A percentile compares a stretch with the other conserved stretches of the same genome.
phyloP scores from a whole-genome alignment of 2,113 vertebrate genomes.

The Cairina moschata region DNA sequence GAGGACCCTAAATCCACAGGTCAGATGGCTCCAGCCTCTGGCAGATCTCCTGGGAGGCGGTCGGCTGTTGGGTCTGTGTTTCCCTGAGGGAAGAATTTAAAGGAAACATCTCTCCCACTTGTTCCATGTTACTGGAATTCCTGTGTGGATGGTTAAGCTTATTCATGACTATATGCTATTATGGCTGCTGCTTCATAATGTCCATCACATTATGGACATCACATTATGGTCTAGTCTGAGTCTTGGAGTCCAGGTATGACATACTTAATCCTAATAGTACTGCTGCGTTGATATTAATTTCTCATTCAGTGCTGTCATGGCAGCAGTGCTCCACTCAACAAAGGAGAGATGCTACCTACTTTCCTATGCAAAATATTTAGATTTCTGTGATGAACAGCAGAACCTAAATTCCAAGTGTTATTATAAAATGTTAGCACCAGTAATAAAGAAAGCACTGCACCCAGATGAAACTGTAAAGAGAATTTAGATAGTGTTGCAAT shows the following conservation, averaged over 20 bases:
- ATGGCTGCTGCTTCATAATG: background rate
- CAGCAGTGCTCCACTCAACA: background rate
- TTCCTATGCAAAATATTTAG: background rate
- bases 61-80: background rate
- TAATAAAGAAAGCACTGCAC: background rate
- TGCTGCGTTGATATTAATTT: background rate
- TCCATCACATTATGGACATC: too few relatives aligned
- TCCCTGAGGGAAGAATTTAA: background rate
- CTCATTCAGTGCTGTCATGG: background rate
- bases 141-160: background rate
- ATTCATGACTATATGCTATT: background rate
- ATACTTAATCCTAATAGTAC: background rate
- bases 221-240: background rate
- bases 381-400: background rate
- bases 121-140: background rate
- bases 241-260: background rate
- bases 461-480: constrained; percentile 16
- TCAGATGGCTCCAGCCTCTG: background rate
- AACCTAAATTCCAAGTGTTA: background rate
- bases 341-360: background rate
- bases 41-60: background rate
- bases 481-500: constrained; percentile 20
- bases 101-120: background rate
- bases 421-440: constrained; percentile 1
- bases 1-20: background rate